Evolutionary conservation across 2,888 invertebrate genomes (phyloP), one percentile per base, ranked within the genome.

Genomic region (Philopedon plagiatum): DNA sequence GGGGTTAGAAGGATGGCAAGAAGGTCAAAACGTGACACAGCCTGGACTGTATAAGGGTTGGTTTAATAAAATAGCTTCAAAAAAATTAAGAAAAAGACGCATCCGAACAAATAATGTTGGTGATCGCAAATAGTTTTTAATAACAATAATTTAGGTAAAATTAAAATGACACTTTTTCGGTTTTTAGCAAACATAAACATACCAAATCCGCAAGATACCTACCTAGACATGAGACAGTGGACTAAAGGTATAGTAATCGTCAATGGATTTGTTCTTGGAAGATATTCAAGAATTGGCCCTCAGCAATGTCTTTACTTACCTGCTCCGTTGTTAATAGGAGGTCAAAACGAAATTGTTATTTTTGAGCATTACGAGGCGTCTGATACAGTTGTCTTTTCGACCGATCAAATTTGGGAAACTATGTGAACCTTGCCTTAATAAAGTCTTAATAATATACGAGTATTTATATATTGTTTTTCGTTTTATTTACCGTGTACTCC

Each of bases 241-340:
- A 90, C 89, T 66, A 96, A 96, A 88, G 96, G 96, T 0, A 89
- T 93, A 70, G 91, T 93, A 0, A 93, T 94, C 84, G 85, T 97
- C 0, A 97, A 97, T 82, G 94, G 93, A 0, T 90, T 93, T 80
- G 95, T 96, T 82, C 87, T 97, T 23, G 96, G 96, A 0, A 89
- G 96, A 54, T 95, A 96, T 84, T 91, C 92, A 0, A 81, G 87
- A 0, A 87, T 89, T 21, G 96, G 96, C 0, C 97, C 97, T 0
- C 94, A 95, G 84, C 87, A 92, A 69, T 94, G 94, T 0, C 86
- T 96, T 0, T 97, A 94, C 83, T 86, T 96, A 19, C 96, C 97
- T 0, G 93, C 91, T 0, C 90, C 93, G 0, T 89, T 92, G 82
- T 87, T 95, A 21, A 88, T 86, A 46, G 77, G 81, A 15, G 91